These are phyloP conservation scores for Ploceus nigricollis DNA, from an alignment of 2,113 vertebrate genomes.

Conservation along the genomic window DNA sequence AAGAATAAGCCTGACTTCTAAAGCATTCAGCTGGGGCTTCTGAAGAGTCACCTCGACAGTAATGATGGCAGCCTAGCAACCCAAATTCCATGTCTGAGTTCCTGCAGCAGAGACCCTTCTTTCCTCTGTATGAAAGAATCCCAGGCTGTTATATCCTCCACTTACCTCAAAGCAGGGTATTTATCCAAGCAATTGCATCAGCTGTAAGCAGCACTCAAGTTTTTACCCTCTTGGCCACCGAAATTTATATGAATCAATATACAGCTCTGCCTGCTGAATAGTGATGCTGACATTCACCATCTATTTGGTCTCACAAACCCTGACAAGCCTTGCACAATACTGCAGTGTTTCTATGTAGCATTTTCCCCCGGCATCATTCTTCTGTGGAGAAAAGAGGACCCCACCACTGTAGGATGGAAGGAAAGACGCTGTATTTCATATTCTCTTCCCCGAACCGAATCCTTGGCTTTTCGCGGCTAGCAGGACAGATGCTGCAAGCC, in stretches of 20 bases:
- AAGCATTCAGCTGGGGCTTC: background rate
- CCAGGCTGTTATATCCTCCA: background rate
- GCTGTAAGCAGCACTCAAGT: background rate
- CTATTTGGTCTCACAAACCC: background rate
- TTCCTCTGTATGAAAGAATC: background rate
- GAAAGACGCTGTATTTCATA: fast-evolving
- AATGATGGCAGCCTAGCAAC: background rate
- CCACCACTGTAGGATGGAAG: background rate
- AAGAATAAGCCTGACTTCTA: background rate
- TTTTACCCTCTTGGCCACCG: background rate
- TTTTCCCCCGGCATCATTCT: background rate
- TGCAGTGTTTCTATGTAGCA: background rate
- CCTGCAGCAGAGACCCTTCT: background rate
- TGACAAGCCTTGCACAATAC: background rate
- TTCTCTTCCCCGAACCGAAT: background rate
- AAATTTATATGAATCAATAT: background rate
- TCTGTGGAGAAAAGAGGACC: background rate
- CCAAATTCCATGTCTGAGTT: background rate
- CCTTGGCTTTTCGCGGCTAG: background rate
- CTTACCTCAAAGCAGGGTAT: background rate
- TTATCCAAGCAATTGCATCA: background rate
- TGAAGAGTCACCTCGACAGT: background rate
- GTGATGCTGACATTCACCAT: background rate
- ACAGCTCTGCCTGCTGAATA: background rate
- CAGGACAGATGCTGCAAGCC: background rate